phyloP scores from a whole-genome alignment of 2,113 vertebrate genomes.

The Alosa alosa region DNA sequence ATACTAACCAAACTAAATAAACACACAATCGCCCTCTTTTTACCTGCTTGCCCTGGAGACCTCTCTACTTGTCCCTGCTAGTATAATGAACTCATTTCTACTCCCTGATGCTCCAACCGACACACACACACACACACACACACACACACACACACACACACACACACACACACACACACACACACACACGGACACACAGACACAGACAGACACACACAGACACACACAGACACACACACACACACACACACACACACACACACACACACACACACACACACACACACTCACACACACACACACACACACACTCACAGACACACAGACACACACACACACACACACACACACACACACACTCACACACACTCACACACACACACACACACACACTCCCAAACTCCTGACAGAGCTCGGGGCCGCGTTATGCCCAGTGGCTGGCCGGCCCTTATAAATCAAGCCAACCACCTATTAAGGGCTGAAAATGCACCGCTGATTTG shows the following conservation, averaged over 20 bases:
- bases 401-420: conserved; percentile 49
- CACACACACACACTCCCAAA: conserved; percentile 10
- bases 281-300: conserved; percentile 23
- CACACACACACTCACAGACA: conserved; percentile 8
- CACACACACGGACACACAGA: background rate
- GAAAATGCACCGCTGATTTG: conserved; percentile 74
- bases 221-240: conserved; percentile 6
- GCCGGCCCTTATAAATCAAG: conserved; percentile 72
- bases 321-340: conserved; percentile 7
- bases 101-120: conserved; percentile 29
- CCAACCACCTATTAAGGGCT: conserved; percentile 70
- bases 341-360: background rate
- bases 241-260: conserved; percentile 14
- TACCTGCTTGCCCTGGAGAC: conserved; percentile 27
- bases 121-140: conserved; percentile 7
- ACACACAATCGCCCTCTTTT: background rate
- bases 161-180: conserved; percentile 20
- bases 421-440: conserved; percentile 35
- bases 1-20: background rate
- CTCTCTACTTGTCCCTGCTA: conserved; percentile 50
- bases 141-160: conserved; percentile 13
- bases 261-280: conserved; percentile 9
- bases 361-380: conserved; percentile 15
- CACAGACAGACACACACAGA: background rate
- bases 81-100: conserved; percentile 64